Evolutionary conservation across 2,113 vertebrate species (phyloP).

Genomic region (Oreamnos americanus): DNA sequence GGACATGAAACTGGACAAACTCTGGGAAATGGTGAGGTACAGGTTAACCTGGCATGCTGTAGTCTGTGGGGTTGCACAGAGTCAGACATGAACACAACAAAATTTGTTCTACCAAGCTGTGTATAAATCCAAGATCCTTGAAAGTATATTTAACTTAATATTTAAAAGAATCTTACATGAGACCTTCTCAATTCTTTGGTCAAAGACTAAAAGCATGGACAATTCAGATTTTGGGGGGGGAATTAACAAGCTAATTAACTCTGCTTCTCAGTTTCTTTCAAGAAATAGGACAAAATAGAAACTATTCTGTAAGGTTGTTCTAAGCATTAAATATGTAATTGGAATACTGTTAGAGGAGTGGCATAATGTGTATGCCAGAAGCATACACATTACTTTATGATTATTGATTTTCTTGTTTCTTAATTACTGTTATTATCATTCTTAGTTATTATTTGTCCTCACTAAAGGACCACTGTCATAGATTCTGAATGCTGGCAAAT

Average conservation of each 20-base stretch:
- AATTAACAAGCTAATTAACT: neutral
- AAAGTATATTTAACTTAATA: neutral
- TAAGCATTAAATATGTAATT: neutral
- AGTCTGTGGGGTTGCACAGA: neutral
- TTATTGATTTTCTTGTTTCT: neutral
- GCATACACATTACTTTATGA: neutral
- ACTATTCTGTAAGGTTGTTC: neutral
- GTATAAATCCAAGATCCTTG: neutral
- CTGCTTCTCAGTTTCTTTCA: neutral
- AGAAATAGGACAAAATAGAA: neutral
- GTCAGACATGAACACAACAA: neutral
- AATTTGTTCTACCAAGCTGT: neutral
- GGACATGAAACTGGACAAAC: neutral
- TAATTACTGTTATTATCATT: neutral
- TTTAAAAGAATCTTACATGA: neutral
- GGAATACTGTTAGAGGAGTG: neutral
- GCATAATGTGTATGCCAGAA: neutral
- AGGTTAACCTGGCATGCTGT: neutral
- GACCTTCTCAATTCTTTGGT: neutral
- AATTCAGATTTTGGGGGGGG: neutral
- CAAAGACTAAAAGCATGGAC: neutral
- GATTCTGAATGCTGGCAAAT: neutral
- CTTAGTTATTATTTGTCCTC: neutral
- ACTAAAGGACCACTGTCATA: neutral
- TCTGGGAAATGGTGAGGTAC: neutral